These are phyloP conservation scores for Serrognathus titanus DNA, from an alignment of 2,888 invertebrate species.

Conservation along the genomic window DNA sequence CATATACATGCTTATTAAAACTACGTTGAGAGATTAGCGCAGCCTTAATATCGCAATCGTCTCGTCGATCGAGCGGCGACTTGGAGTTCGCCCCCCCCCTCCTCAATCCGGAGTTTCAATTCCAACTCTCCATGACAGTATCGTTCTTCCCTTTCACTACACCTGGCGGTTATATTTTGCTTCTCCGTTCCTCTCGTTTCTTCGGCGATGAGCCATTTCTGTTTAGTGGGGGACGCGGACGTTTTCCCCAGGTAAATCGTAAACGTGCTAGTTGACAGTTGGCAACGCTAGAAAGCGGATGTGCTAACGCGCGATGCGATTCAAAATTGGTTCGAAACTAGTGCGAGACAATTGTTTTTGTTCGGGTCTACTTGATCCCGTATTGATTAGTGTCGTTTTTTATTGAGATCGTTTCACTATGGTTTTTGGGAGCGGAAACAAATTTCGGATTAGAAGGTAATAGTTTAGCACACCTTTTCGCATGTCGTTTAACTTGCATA, in stretches of 20 bases:
- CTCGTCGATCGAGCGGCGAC: background rate
- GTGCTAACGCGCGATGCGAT: constrained; percentile 11
- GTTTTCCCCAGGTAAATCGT: constrained; percentile 33
- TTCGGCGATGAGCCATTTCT: constrained; percentile 11
- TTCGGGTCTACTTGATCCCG: constrained; percentile 18
- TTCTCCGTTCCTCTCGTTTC: constrained; percentile 20
- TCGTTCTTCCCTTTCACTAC: constrained; percentile 39
- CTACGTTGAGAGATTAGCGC: constrained; percentile 9
- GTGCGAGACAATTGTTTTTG: constrained; percentile 3
- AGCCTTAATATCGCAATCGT: constrained; percentile 7
- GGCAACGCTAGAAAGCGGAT: constrained; percentile 23
- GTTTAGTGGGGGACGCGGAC: constrained; percentile 33
- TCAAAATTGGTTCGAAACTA: constrained; percentile 7
- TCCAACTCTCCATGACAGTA: constrained; percentile 2
- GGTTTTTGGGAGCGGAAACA: constrained; percentile 51
- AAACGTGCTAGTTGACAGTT: constrained; percentile 38
- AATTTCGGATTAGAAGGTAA: constrained; percentile 56
- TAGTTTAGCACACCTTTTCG: background rate
- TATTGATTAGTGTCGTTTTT: constrained; percentile 9
- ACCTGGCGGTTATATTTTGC: constrained; percentile 30
- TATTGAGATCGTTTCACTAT: constrained; percentile 29
- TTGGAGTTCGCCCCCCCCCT: too few relatives aligned
- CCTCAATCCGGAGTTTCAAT: too few relatives aligned
- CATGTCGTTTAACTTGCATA: too few relatives aligned
- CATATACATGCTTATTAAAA: constrained; percentile 20